phyloP scores from a whole-genome alignment of 2,888 invertebrate species.

The Harpalus rubripes region DNA sequence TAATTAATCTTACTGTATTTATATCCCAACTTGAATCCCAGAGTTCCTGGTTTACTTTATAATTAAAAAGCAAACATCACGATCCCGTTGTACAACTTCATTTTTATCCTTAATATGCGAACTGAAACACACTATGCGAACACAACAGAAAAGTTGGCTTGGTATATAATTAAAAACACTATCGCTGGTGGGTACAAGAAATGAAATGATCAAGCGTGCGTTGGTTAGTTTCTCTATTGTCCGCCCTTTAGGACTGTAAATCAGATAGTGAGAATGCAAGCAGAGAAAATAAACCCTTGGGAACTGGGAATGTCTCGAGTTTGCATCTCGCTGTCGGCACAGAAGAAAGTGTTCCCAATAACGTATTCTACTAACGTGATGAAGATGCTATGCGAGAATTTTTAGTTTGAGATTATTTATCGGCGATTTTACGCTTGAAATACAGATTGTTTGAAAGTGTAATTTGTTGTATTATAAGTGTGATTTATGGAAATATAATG shows the following conservation, averaged over 20 bases:
- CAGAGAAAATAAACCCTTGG: slow-evolving; percentile 49
- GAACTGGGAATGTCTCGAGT: slow-evolving; percentile 30
- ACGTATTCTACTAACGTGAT: not conserved
- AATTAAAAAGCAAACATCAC: not conserved
- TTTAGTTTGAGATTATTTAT: not conserved
- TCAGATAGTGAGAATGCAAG: slow-evolving; percentile 42
- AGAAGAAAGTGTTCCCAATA: slow-evolving; percentile 59
- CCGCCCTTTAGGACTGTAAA: slow-evolving; percentile 46
- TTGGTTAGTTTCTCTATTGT: slow-evolving; percentile 1
- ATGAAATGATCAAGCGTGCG: slow-evolving; percentile 16
- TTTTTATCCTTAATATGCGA: not conserved
- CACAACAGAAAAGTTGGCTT: not conserved
- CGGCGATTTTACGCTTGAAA: not conserved
- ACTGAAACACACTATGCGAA: not conserved
- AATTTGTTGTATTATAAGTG: not conserved
- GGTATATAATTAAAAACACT: not conserved
- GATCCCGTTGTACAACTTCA: not conserved
- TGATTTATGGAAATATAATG: not conserved
- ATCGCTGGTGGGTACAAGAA: not conserved
- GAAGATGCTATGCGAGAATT: not conserved
- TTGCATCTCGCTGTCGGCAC: slow-evolving; percentile 38
- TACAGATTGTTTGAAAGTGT: not conserved
- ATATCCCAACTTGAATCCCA: not conserved
- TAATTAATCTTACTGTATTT: no score
- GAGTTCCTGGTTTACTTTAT: not conserved